Base-by-base conservation (phyloP, 2,113 vertebrate genomes). In the Cyprinus carpio region DNA sequence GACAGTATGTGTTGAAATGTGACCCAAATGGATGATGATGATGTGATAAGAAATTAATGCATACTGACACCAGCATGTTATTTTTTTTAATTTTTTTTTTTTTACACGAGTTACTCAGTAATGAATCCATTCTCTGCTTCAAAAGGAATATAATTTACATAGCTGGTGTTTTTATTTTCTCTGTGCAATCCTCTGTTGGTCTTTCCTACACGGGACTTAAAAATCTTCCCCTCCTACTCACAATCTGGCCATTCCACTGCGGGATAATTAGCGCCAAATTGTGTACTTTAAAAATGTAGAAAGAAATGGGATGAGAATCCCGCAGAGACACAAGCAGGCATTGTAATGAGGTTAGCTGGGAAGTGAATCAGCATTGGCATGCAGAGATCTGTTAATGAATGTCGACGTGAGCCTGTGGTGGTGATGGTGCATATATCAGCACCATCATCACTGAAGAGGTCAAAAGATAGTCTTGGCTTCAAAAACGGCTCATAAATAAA, bases 371-470 rank as follows among this genome's bases (percentile, higher is more conserved):
- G 60, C 62, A 51, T 69, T 2, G 80, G 62, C 80, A 51, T 20
- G 62, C 43, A 81, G 62, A 69, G 40, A 81, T 81, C 80, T 81
- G 40, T 64, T 37, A 64, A 64, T 64, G 58, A 80, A 43, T 80
- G 23, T 80, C 58, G 20, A 78, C 15, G 25, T 46, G 58, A 64
- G 58, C 16, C 78, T 12, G 51, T 62, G 37, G 62, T 81, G 62
- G 6, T n/a, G 80, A 67, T 81, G 80, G 25, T 81, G 80, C 62
- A 81, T 81, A 81, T 65, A 72, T 74, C 81, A 74, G 56, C 81
- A 37, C 67, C 81, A 72, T 74, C 29, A 71, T 58, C 81, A 72
- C 40, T 83, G 81, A 83, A 83, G 81, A 83, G 49, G 81, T 83
- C 81, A 83, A 58, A 51, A 34, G 64, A 69, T 64, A 46, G 58